Evolutionary conservation across 2,113 vertebrate genomes (phyloP), one percentile per base, ranked within the genome.

Genomic region (Heterotilapia buettikoferi): DNA sequence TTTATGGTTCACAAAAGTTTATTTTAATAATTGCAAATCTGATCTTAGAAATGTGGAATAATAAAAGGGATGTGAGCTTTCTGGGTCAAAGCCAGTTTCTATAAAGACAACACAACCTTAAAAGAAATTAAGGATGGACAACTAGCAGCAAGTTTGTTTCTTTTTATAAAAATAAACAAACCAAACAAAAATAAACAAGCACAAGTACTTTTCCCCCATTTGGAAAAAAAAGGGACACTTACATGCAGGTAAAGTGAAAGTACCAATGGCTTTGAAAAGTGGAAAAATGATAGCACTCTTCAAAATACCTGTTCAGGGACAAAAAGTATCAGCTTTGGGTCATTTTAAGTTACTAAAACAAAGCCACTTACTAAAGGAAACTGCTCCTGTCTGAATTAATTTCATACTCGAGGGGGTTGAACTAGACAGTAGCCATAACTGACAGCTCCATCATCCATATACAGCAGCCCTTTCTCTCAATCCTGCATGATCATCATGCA

Each of bases 11-110:
- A 93, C 90, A 95, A 96, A 95, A 92, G 92, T 94, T 96, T 96
- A 95, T 95, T 95, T 94, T 82, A 86, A 91, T 93, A 94, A 92
- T 89, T 95, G 93, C 88, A 96, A 96, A 96, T 95, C 83, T 87
- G 68, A 92, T 87, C 92, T 94, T 93, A 95, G 93, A 97, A 96
- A 96, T 89, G 78, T 91, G 90, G 83, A 89, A 92, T 94, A 92
- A 91, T 92, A 94, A 95, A 93, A 94, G 91, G 84, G 90, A 90
- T 88, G 92, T 78, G 85, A 88, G 84, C 79, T 89, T 83, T 93
- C 83, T 83, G 63, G 73, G 84, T 86, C 91, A 89, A 87, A 83
- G 85, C 73, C 91, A 90, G 87, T 88, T 89, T 84, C 57, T 90
- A 85, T 73, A 88, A 90, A 92, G 89, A 93, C 79, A 86, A 89